A percentile compares a stretch with the other conserved stretches of the same genome.
phyloP scores from a whole-genome alignment of 2,113 vertebrate species.

The Hirundichthys speculiger region DNA sequence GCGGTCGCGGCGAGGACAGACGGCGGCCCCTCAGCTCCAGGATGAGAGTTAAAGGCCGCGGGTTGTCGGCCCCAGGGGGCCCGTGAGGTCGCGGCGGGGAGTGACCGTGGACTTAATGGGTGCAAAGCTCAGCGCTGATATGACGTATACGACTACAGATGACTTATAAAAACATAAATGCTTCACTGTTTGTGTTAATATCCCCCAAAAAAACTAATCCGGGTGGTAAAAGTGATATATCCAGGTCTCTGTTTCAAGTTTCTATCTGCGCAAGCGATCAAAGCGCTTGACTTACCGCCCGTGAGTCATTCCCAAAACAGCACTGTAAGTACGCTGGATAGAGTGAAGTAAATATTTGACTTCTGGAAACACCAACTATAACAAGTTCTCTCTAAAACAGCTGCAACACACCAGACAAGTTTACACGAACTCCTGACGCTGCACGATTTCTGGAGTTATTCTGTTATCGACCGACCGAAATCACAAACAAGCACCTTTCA shows the following conservation, averaged over 20 bases:
- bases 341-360: too few species aligned
- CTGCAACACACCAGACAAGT: too few species aligned
- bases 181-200: not conserved
- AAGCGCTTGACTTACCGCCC: too few species aligned
- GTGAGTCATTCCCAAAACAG: too few species aligned
- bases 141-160: not conserved
- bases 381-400: too few species aligned
- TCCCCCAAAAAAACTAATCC: not conserved
- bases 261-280: not conserved
- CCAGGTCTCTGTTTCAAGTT: not conserved
- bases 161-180: not conserved
- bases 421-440: too few species aligned
- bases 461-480: too few species aligned
- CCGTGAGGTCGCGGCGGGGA: constrained; percentile 4
- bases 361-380: too few species aligned
- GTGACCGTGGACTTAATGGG: not conserved
- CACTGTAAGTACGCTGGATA: too few species aligned
- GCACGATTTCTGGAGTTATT: too few species aligned
- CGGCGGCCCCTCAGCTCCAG: not conserved
- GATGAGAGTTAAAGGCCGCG: constrained; percentile 8
- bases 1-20: constrained; percentile 38
- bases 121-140: not conserved
- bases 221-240: not conserved
- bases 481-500: too few species aligned
- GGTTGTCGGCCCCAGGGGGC: constrained; percentile 37